Percentiles rank a stretch among this genome's conserved stretches.
Evolutionary conservation across 2,797 vertebrate species (phyloP).

Genomic region (Vespertilio murinus): DNA sequence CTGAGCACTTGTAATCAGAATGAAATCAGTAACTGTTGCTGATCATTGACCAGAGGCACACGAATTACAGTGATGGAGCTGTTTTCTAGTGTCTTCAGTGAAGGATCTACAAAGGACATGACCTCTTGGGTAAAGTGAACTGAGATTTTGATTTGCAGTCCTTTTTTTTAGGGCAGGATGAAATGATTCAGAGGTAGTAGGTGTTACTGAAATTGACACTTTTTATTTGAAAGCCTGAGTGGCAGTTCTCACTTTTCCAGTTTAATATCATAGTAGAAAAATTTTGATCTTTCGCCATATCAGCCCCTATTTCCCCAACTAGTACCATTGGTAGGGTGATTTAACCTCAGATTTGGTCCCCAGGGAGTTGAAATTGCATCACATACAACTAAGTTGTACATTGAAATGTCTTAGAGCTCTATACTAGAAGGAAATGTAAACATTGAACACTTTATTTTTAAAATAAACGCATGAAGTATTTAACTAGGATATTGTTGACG

Average conservation of each 20-base stretch:
- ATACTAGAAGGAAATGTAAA: constrained; percentile 29
- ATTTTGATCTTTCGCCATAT: constrained; percentile 26
- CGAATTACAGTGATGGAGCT: constrained; percentile 25
- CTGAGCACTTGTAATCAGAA: constrained; percentile 51
- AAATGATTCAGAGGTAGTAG: constrained; percentile 48
- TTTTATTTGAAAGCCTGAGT: constrained; percentile 52
- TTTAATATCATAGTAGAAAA: constrained; percentile 49
- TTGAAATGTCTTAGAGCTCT: constrained; percentile 46
- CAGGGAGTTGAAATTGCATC: constrained; percentile 55
- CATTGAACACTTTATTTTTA: constrained; percentile 42
- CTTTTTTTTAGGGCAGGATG: constrained; percentile 35
- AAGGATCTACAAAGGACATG: constrained; percentile 36
- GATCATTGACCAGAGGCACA: background rate
- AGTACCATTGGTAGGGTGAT: constrained; percentile 30
- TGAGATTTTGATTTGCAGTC: constrained; percentile 53
- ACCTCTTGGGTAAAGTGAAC: constrained; percentile 13
- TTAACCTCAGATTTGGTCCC: constrained; percentile 47
- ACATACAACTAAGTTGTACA: constrained; percentile 47
- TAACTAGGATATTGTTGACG: constrained; percentile 35
- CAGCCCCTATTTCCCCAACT: constrained; percentile 46
- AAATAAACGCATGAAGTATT: constrained; percentile 48
- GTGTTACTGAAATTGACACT: constrained; percentile 49
- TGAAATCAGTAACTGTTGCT: constrained; percentile 31
- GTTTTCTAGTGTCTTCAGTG: constrained; percentile 40
- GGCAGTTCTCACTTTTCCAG: constrained; percentile 47